Evolutionary conservation across 2,113 vertebrate species (phyloP).

Genomic region (Catagonus wagneri): DNA sequence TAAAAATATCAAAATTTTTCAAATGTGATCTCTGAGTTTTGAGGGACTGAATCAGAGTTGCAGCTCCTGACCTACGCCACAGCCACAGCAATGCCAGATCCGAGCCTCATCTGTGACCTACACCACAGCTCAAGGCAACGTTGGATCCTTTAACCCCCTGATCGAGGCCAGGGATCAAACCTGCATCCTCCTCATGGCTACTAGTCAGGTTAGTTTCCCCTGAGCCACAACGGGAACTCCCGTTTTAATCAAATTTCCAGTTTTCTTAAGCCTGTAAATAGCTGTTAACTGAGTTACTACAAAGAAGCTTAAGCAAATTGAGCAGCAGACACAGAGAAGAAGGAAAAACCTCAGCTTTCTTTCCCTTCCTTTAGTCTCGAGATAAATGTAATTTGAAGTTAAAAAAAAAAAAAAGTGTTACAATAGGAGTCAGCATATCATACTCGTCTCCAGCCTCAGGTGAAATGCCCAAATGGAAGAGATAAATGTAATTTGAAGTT

Average conservation of each 20-base stretch:
- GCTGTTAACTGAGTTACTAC: neutral
- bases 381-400: neutral
- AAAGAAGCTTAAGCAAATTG: conserved; percentile 21
- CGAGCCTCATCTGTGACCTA: too few species aligned
- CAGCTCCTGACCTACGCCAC: too few species aligned
- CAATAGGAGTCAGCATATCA: neutral
- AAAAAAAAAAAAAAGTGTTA: neutral
- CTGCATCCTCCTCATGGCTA: too few species aligned
- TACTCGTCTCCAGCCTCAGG: neutral
- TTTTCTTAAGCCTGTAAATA: conserved; percentile 32
- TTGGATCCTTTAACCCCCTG: too few species aligned
- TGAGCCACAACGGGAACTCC: too few species aligned
- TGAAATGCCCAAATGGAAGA: neutral
- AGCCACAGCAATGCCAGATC: too few species aligned
- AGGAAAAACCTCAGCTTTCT: neutral
- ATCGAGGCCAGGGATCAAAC: too few species aligned
- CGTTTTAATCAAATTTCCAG: conserved; percentile 10
- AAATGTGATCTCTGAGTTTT: neutral
- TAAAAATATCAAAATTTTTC: conserved; percentile 15
- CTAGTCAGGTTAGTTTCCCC: too few species aligned
- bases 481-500: too few species aligned
- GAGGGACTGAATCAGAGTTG: neutral
- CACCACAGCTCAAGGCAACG: too few species aligned
- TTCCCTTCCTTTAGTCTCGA: neutral
- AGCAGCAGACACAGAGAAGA: neutral